Percentiles rank a stretch among this genome's conserved stretches.
These are phyloP conservation scores for Agriopis marginaria DNA, from an alignment of 2,888 invertebrate genomes.

Conservation along the genomic window DNA sequence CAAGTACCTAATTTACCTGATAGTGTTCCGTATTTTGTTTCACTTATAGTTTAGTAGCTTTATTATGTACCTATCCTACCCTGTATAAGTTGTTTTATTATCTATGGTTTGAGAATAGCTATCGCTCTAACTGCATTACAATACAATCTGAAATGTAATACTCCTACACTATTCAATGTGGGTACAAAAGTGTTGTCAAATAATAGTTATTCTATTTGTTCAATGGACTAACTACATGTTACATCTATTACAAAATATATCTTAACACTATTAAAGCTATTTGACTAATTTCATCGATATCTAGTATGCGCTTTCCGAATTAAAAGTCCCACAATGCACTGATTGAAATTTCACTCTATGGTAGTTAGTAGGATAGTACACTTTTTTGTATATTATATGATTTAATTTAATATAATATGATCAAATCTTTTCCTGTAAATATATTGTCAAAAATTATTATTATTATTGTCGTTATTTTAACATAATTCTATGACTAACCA, in stretches of 20 bases:
- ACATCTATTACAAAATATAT: slow-evolving; percentile 44
- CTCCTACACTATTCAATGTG: slow-evolving; percentile 21
- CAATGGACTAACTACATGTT: slow-evolving; percentile 47
- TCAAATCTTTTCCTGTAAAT: slow-evolving; percentile 53
- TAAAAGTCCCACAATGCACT: background rate
- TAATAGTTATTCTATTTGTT: slow-evolving; percentile 31
- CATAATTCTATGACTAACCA: slow-evolving; percentile 2
- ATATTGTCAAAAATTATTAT: slow-evolving; percentile 62
- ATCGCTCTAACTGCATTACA: slow-evolving; percentile 52
- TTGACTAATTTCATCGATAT: slow-evolving; percentile 65
- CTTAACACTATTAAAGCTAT: slow-evolving; percentile 84
- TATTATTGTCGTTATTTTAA: slow-evolving; percentile 40
- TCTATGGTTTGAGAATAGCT: slow-evolving; percentile 69
- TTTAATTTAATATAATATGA: too few species aligned
- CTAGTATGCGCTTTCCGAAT: background rate
- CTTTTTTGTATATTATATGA: slow-evolving; percentile 40
- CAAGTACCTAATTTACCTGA: background rate
- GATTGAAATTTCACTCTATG: background rate
- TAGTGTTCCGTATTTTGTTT: background rate
- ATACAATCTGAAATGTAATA: slow-evolving; percentile 10
- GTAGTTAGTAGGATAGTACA: background rate
- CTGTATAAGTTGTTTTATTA: slow-evolving; percentile 30
- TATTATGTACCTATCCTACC: slow-evolving; percentile 7
- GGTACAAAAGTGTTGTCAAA: slow-evolving; percentile 42
- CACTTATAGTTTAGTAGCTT: background rate